Evolutionary conservation across 2,113 vertebrate species (phyloP).

Genomic region (Varanus salvator): DNA sequence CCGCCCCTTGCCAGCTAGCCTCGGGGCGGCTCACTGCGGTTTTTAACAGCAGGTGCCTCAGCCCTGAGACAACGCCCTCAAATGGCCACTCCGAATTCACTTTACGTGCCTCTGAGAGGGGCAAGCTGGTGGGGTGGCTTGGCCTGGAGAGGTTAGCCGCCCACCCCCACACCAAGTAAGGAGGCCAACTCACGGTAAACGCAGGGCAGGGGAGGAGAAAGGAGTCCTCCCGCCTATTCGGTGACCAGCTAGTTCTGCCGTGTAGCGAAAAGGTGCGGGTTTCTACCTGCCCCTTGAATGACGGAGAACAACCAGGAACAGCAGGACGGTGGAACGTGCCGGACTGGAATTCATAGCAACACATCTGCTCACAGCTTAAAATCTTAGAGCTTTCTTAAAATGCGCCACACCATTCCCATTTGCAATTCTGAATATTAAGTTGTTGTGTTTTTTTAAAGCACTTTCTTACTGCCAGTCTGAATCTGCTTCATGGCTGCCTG

Average conservation of each 20-base stretch:
- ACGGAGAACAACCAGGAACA: not conserved
- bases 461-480: not conserved
- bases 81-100: too few species aligned
- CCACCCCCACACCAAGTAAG: not conserved
- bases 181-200: not conserved
- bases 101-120: too few species aligned
- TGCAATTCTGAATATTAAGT: not conserved
- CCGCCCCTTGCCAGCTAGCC: too few species aligned
- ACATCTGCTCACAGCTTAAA: too few species aligned
- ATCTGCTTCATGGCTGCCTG: not conserved
- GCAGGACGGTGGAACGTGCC: too few species aligned
- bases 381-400: too few species aligned
- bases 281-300: not conserved
- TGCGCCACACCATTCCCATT: not conserved
- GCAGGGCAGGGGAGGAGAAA: not conserved
- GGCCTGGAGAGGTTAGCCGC: too few species aligned
- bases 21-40: too few species aligned
- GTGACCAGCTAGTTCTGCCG: not conserved
- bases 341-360: too few species aligned
- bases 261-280: rapidly evolving
- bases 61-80: too few species aligned
- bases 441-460: not conserved
- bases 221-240: not conserved
- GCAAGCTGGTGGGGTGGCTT: too few species aligned
- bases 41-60: too few species aligned